Base-by-base conservation (phyloP, 2,113 vertebrate species). In the Struthidea cinerea region DNA sequence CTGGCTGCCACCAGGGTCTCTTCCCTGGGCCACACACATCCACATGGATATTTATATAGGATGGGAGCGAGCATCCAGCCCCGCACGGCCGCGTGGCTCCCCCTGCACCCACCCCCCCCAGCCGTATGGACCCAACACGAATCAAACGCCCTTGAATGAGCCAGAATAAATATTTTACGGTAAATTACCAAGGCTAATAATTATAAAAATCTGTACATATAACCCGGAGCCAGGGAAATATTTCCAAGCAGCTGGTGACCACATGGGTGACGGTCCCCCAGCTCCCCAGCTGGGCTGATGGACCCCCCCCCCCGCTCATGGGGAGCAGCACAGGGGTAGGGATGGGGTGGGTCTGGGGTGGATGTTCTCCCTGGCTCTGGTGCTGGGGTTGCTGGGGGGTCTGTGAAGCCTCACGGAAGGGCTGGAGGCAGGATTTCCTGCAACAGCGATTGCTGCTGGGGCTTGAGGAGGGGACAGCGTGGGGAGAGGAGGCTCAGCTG, bases 81-180 rank as follows among this genome's bases (percentile, higher is more conserved):
- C 84, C 1, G 0, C 35, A 2, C 6, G 7, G 55, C 84, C n/a
- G 0, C 39, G 33, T 47, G 47, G 77, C 60, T 77, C 80, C 84
- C 37, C 4, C 0, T 41, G 42, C 49, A n/a, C 26, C n/a, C 22
- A 23, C 23, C 20, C 14, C 75, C 68, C 20, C 32, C 44, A 71
- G 12, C 74, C n/a, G 9, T n/a, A 22, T 28, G 1, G 91, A 90
- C 95, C 77, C 83, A 88, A 87, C 91, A 87, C 33, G 68, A 95
- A 95, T 90, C 92, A 90, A 89, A 94, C 3, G 55, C 67, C 59
- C 83, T 11, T 2, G 76, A 87, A 59, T 27, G 87, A 96, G 97
- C 95, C 97, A 97, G 96, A 90, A 96, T 95, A 97, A 97, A 97
- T 97, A 97, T 91, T 94, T 94, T 92, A 95, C 35, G 61, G 94